phyloP scores from a whole-genome alignment of 2,888 invertebrate genomes.

The Eupelmus urozonus region DNA sequence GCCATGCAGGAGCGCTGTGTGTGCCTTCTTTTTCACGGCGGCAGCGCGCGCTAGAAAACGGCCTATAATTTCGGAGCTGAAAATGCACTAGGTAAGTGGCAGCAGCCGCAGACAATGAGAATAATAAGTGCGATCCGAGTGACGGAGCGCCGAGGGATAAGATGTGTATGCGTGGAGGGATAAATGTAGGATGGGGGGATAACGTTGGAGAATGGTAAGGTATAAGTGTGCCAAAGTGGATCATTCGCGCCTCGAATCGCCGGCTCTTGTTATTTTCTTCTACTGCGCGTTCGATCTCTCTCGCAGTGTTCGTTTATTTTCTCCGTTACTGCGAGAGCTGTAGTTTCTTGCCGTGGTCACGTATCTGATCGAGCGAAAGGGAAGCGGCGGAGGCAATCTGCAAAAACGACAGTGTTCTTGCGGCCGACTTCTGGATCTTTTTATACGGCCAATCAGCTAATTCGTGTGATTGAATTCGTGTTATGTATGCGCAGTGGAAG shows the following conservation, averaged over 20 bases:
- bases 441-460: too few relatives aligned
- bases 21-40: neutral
- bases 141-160: too few relatives aligned
- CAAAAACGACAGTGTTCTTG: neutral
- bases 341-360: neutral
- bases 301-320: neutral
- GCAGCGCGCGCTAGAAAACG: neutral
- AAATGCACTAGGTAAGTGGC: neutral
- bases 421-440: neutral
- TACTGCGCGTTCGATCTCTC: neutral
- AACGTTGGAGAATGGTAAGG: neutral
- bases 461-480: too few relatives aligned
- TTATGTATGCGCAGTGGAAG: too few relatives aligned
- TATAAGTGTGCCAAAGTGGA: slow-evolving; percentile 38
- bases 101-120: slow-evolving; percentile 35
- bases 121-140: slow-evolving; percentile 3
- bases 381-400: neutral
- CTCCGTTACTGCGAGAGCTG: neutral
- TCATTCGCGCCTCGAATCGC: slow-evolving; percentile 35
- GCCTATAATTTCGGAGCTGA: slow-evolving; percentile 50
- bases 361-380: slow-evolving; percentile 32
- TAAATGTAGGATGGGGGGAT: neutral
- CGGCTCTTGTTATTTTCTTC: slow-evolving; percentile 4
- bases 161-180: neutral
- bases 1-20: too few relatives aligned